These are phyloP conservation scores for Phrynocephalus versicolor DNA, from an alignment of 2,113 vertebrate genomes.

Conservation along the genomic window DNA sequence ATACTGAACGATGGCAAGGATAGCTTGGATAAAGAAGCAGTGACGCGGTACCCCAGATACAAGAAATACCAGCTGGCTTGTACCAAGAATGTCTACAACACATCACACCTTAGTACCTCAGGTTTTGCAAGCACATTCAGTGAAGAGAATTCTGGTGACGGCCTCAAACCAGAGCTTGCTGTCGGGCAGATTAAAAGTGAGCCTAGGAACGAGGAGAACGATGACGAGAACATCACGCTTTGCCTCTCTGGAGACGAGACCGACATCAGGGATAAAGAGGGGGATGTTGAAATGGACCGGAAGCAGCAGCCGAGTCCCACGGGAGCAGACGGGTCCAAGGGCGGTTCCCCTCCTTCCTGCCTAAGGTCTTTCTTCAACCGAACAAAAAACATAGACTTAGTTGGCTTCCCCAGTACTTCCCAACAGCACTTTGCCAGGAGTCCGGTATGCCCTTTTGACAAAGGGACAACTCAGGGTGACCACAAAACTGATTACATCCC, in stretches of 20 bases:
- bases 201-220: slow-evolving; percentile 85
- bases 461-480: slow-evolving; percentile 98
- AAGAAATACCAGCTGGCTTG: slow-evolving; percentile 98
- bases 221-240: slow-evolving; percentile 88
- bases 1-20: slow-evolving; percentile 80
- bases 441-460: slow-evolving; percentile 89
- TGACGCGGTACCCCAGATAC: slow-evolving; percentile 94
- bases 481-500: slow-evolving; percentile 93
- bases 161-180: slow-evolving; percentile 80
- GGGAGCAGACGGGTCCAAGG: slow-evolving; percentile 80
- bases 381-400: slow-evolving; percentile 83
- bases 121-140: slow-evolving; percentile 97
- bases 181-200: slow-evolving; percentile 90
- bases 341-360: slow-evolving; percentile 87
- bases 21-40: slow-evolving; percentile 81
- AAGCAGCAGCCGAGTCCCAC: slow-evolving; percentile 81
- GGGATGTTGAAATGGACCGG: slow-evolving; percentile 86
- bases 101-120: slow-evolving; percentile 97
- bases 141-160: slow-evolving; percentile 77
- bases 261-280: slow-evolving; percentile 84
- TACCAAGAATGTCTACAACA: slow-evolving; percentile 96
- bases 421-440: slow-evolving; percentile 92
- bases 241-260: slow-evolving; percentile 92
- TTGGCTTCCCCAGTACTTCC: slow-evolving; percentile 84
- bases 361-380: slow-evolving; percentile 87